Evolutionary conservation across 2,797 vertebrate genomes (phyloP).

Genomic region (Ctenochaetus hawaiiensis): DNA sequence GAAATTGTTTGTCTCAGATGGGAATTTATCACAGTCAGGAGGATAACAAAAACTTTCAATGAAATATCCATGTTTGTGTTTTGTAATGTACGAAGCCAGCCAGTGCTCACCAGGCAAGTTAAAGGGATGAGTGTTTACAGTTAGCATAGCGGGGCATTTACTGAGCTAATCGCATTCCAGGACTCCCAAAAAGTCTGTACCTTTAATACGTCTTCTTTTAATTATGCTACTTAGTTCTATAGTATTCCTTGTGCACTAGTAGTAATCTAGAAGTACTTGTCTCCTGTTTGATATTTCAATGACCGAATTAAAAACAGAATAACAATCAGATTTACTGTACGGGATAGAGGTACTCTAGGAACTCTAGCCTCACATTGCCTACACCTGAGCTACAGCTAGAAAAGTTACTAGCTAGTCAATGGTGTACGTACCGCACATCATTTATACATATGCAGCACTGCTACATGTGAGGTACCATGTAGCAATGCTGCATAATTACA

Average conservation of each 20-base stretch:
- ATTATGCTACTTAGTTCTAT: not conserved
- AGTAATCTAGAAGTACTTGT: not conserved
- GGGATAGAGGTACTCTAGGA: no score
- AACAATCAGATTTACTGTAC: not conserved
- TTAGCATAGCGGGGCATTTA: not conserved
- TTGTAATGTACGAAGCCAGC: not conserved
- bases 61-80: not conserved
- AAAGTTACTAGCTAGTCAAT: not conserved
- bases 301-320: not conserved
- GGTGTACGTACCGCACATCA: conserved; percentile 9
- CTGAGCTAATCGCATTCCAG: not conserved
- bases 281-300: not conserved
- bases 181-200: not conserved
- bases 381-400: not conserved
- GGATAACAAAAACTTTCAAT: not conserved
- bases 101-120: not conserved
- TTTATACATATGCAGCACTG: no score
- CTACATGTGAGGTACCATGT: not conserved
- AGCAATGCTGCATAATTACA: conserved; percentile 36
- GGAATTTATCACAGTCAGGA: not conserved
- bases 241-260: not conserved
- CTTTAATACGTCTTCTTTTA: not conserved
- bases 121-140: not conserved
- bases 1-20: not conserved
- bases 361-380: no score